Conservation (phyloP, 64 coral and sea anemone genomes). For the Montipora cactus region DNA sequence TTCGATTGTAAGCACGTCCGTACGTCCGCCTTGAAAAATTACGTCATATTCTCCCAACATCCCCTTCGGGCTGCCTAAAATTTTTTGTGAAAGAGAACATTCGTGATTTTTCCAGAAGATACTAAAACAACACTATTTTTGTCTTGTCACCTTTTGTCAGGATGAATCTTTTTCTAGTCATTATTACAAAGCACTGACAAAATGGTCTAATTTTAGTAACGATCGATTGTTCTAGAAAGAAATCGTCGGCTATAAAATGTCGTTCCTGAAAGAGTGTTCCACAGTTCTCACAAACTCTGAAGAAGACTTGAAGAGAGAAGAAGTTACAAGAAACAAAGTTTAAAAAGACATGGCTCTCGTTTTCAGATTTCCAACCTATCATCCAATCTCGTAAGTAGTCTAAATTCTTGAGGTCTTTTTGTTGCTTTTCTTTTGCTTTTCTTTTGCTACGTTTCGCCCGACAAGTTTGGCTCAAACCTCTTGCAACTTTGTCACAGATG, state of each 20-base stretch:
- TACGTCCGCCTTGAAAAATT: conserved; percentile 18
- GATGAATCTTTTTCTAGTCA: background rate
- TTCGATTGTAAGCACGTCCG: background rate
- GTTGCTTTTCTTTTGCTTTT: too few relatives aligned
- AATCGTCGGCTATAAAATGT: background rate
- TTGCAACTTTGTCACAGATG: too few relatives aligned
- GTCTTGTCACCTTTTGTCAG: conserved; percentile 18
- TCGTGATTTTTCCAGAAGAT: conserved; percentile 4
- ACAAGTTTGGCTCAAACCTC: too few relatives aligned
- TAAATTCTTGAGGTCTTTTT: too few relatives aligned
- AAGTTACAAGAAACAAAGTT: background rate
- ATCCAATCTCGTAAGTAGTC: background rate
- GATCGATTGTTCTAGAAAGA: background rate
- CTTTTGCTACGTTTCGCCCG: too few relatives aligned
- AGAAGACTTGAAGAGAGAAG: conserved; percentile 15
- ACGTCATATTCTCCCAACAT: conserved; percentile 61
- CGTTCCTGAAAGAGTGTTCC: background rate
- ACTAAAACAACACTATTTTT: background rate
- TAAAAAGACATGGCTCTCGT: conserved; percentile 9
- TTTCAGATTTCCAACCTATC: conserved; percentile 14
- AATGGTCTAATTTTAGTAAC: background rate
- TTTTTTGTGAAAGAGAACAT: background rate
- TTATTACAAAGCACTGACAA: conserved; percentile 8
- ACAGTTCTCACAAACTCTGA: background rate
- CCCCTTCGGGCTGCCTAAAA: too few relatives aligned